Evolutionary conservation across 2,113 vertebrate species (phyloP), one percentile per base, ranked within the genome.

Genomic region (Nyctibius bracteatus): DNA sequence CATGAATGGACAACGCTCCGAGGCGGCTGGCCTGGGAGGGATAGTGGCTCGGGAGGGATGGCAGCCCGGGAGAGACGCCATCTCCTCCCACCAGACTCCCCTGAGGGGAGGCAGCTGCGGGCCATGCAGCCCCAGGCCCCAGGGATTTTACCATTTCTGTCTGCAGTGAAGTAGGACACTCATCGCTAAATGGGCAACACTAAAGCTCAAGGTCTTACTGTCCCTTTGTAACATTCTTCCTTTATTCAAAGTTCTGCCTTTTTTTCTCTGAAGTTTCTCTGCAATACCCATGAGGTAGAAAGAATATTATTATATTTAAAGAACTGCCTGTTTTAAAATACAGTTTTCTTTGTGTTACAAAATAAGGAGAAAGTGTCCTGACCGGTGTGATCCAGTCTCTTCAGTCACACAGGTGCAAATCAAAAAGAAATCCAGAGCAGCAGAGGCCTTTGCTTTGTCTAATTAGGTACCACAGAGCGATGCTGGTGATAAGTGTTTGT

Each of bases 231-330:
- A 98, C 96, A 93, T 98, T 99, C 92, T 98, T 98, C 98, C 98
- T 99, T 98, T 12, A 98, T 98, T 98, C 97, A 98, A 1, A 98
- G 99, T 82, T 98, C 98, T 59, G 97, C 96, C 96, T 98, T 98
- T 99, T 97, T 94, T 98, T 98, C 66, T 98, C 97, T 62, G 98
- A 98, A 89, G 99, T 99, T 67, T 98, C 98, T 98, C 98, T 99
- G 91, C 98, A 99, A 91, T 98, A 98, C 23, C 98, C 98, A 35
- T 97, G 98, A 55, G 97, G 98, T 94, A 99, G 99, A 93, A 99
- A 7, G 30, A 71, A 67, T 11, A 6, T 35, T 65, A 31, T 47
- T 39, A 5, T 63, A 77, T 52, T 71, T 59, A 12, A 71, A 71
- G n/a, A 35, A 17, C 8, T 75, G 20, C 6, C 7, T 46, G 23